Evolutionary conservation across 2,797 vertebrate genomes (phyloP), one percentile per base, ranked within the genome.

Genomic region (Amphiprion clarkii): DNA sequence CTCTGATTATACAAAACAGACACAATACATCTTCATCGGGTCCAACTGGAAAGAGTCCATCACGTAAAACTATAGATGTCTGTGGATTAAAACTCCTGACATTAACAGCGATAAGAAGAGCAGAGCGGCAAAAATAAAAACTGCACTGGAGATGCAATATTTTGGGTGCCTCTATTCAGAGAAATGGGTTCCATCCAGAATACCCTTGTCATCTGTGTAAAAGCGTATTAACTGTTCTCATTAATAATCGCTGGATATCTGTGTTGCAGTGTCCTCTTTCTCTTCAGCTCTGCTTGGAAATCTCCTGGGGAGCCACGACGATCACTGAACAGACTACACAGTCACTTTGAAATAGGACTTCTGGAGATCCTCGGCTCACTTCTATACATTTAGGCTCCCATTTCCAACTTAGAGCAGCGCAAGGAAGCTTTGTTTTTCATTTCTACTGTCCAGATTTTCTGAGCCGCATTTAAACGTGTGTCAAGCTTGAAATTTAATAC

Each of bases 221-320:
- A 85, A 73, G 71, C 31, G 31, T 70, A 82, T 83, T 80, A 85
- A 83, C 76, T 90, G 89, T 52, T 88, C 87, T 83, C 86, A 87
- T 90, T 91, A 92, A 89, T 85, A 81, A 83, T 82, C 78, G 86
- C 83, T 68, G 79, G 76, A 84, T 85, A 87, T 90, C 85, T 83
- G 78, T 88, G 89, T 83, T 90, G 87, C 82, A 10, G 78, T 91
- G 91, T 83, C 92, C 90, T 90, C 90, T 87, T 89, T 91, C 87
- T 81, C 76, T 81, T 64, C 80, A 75, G 78, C 80, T 85, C 76
- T 13, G 79, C 61, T 72, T 66, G 1, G 21, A 87, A 90, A 87
- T 82, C 90, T 88, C 90, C 74, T 39, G 83, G 83, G 90, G 66
- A 87, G 81, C 69, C 65, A 23, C 62, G 53, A 70, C 62, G 53